Percentiles rank a stretch among this genome's conserved stretches.
Evolutionary conservation across 2,797 vertebrate species (phyloP).

Genomic region (Melanotaenia parkinsoni): DNA sequence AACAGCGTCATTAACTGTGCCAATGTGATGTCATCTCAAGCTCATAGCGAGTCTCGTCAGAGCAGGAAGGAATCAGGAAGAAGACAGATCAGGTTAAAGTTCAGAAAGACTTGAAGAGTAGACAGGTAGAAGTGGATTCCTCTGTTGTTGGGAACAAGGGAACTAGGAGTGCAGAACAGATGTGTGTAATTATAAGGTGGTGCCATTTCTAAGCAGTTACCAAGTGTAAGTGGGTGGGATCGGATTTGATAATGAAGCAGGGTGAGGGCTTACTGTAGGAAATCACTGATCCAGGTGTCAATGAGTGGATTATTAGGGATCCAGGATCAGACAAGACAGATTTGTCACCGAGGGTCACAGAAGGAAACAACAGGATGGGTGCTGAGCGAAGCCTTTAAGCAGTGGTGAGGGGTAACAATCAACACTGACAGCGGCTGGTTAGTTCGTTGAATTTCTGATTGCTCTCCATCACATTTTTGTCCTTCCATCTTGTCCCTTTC

Average conservation of each 20-base stretch:
- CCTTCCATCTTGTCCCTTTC: not conserved
- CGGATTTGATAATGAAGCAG: slow-evolving; percentile 38
- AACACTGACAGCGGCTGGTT: slow-evolving; percentile 43
- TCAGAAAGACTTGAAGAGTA: slow-evolving; percentile 15
- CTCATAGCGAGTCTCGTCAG: slow-evolving; percentile 15
- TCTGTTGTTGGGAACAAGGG: slow-evolving; percentile 5
- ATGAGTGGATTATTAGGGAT: slow-evolving; percentile 26
- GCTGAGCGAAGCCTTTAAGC: slow-evolving; percentile 50
- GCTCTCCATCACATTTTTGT: not conserved
- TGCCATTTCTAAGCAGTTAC: slow-evolving; percentile 28
- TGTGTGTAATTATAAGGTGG: slow-evolving; percentile 5
- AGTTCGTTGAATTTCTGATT: slow-evolving; percentile 22
- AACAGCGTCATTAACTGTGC: rapidly evolving
- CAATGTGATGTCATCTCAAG: slow-evolving; percentile 20
- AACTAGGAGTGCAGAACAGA: slow-evolving; percentile 18
- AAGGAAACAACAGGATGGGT: slow-evolving; percentile 14
- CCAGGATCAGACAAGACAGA: slow-evolving; percentile 28
- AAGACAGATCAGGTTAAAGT: slow-evolving; percentile 25
- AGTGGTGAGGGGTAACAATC: slow-evolving; percentile 24
- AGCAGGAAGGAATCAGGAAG: slow-evolving; percentile 24
- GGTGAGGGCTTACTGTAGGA: slow-evolving; percentile 44
- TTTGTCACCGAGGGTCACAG: slow-evolving; percentile 22
- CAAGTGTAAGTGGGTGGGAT: slow-evolving; percentile 24
- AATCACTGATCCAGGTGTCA: slow-evolving; percentile 31
- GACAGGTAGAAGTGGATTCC: not conserved